These are phyloP conservation scores for Latrodectus geometricus DNA, from an alignment of 1,140 invertebrate species.

Conservation along the genomic window DNA sequence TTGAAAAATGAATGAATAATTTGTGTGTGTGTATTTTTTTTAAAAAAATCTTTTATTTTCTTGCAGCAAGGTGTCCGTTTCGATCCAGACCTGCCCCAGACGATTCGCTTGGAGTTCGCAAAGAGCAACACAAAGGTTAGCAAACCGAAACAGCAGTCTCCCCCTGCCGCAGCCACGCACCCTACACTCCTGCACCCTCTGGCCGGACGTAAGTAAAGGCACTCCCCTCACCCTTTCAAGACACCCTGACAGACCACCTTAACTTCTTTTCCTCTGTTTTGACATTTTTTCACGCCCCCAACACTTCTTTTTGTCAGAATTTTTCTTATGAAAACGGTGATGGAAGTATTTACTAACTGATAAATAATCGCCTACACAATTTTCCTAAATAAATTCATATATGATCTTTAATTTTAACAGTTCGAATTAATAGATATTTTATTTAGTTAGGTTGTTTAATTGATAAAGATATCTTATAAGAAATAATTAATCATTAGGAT, in stretches of 20 bases:
- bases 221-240: slow-evolving; percentile 20
- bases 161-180: slow-evolving; percentile 85
- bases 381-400: too few species aligned
- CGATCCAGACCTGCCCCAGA: slow-evolving; percentile 99
- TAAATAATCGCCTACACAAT: too few species aligned
- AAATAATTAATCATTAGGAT: too few species aligned
- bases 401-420: too few species aligned
- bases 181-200: slow-evolving; percentile 86
- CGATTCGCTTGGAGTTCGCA: slow-evolving; percentile 99
- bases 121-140: slow-evolving; percentile 99
- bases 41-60: neutral
- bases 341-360: too few species aligned
- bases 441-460: too few species aligned
- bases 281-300: neutral
- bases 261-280: neutral
- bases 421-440: too few species aligned
- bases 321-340: too few species aligned
- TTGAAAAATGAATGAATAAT: neutral
- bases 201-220: slow-evolving; percentile 62
- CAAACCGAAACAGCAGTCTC: slow-evolving; percentile 96
- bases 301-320: neutral
- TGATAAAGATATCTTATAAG: too few species aligned
- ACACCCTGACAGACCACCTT: neutral
- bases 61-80: slow-evolving; percentile 98
- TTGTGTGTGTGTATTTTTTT: neutral